phyloP scores from a whole-genome alignment of 2,113 vertebrate genomes.

The Meles meles region DNA sequence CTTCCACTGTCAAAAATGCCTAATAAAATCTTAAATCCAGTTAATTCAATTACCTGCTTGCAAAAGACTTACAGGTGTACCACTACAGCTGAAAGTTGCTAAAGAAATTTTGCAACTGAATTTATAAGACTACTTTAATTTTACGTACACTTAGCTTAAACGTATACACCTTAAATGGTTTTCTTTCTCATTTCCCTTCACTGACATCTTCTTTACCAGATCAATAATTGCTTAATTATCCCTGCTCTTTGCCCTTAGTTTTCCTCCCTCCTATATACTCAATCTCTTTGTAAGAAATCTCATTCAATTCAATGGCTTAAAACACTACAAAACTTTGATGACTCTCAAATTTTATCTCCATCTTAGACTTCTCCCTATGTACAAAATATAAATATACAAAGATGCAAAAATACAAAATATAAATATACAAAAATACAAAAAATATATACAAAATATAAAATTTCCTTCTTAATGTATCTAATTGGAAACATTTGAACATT shows the following conservation, averaged over 20 bases:
- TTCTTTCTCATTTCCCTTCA: neutral
- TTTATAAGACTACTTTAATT: neutral
- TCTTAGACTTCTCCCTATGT: neutral
- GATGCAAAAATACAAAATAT: too few species aligned
- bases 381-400: neutral
- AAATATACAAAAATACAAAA: too few species aligned
- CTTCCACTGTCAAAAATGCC: neutral
- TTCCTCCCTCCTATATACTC: neutral
- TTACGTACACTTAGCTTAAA: neutral
- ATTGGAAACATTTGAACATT: fast-evolving
- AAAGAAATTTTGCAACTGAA: neutral
- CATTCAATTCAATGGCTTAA: neutral
- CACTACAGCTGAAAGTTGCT: neutral
- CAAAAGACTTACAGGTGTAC: neutral
- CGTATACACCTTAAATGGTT: neutral
- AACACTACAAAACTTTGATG: neutral
- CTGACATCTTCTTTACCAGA: neutral
- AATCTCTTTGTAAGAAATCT: neutral
- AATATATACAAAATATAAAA: neutral
- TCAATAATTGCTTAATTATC: neutral
- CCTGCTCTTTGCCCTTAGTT: neutral
- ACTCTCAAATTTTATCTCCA: neutral
- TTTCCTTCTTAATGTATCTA: neutral
- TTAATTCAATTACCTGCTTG: neutral
- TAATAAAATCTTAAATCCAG: neutral